Base-by-base conservation (phyloP, 2,888 invertebrate species). In the Synanthedon myopaeformis region DNA sequence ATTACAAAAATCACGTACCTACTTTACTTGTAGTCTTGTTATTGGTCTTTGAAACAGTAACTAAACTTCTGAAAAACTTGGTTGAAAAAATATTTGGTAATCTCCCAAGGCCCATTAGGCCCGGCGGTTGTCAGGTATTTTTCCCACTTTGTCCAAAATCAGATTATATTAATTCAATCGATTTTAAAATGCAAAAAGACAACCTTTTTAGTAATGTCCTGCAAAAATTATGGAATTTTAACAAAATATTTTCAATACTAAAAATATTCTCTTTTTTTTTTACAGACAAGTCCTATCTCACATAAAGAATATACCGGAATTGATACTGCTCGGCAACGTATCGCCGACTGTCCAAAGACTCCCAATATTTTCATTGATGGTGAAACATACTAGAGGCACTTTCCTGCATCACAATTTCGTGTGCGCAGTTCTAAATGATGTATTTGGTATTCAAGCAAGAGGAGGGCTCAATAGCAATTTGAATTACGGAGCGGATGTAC, bases 351-450 rank as follows among this genome's bases (percentile, higher is more conserved):
- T 90, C 23, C 89, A 92, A 63, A 86, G 93, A 50, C 88, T 96
- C 28, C 94, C 96, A 3, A 92, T 96, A 55, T 94, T 96, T 75
- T 96, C 96, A 4, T 92, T 97, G 67, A 90, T 96, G 86, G 92
- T 97, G 52, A 91, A 93, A 61, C 94, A 96, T 74, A 92, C 93
- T 0, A 84, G 93, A 45, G 94, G 95, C 41, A 92, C 93, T 12
- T 96, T 94, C 73, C 90, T 96, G 2, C 97, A 97, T 75, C 95
- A 96, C 77, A 96, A 96, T 80, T 92, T 94, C 82, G 92, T 97
- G 10, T 93, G 93, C 62, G 93, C 95, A 10, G 90, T 97, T 17
- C 89, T 97, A 50, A 97, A 96, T 70, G 96, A 97, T 69, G 91
- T 97, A 28, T 97, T 96, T 74, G 97, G 97, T 0, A 95, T 97